A percentile compares a stretch with the other conserved stretches of the same genome.
Conservation (phyloP, 2,113 vertebrate genomes). For the Promerops cafer region DNA sequence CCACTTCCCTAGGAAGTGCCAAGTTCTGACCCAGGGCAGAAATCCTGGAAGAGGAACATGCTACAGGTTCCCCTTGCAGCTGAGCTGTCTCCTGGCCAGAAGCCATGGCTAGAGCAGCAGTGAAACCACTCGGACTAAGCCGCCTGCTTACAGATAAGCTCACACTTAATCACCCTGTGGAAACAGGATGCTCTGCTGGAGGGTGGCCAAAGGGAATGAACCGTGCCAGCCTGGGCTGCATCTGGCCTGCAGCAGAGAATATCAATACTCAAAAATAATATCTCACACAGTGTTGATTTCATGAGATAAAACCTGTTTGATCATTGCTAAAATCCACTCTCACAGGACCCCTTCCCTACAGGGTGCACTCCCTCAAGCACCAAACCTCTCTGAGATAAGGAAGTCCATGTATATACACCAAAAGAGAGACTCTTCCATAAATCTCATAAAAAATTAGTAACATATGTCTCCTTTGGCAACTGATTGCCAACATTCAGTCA, state of each 20-base stretch:
- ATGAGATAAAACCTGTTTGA: conserved; percentile 23
- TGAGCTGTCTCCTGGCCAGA: not conserved
- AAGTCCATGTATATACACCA: not conserved
- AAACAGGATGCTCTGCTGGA: conserved; percentile 50
- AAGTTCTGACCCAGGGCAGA: not conserved
- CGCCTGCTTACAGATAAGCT: not conserved
- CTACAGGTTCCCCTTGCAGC: not conserved
- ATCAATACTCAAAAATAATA: conserved; percentile 1
- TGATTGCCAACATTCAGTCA: not conserved
- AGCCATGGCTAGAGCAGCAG: not conserved
- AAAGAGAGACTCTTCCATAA: not conserved
- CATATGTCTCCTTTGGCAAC: not conserved
- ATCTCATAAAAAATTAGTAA: conserved; percentile 19
- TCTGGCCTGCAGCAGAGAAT: not conserved
- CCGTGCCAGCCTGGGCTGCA: conserved; percentile 1
- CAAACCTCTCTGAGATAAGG: conserved; percentile 6
- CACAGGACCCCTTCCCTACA: not conserved
- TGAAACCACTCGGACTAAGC: not conserved
- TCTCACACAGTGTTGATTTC: not conserved
- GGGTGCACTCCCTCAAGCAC: not conserved
- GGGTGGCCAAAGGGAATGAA: not conserved
- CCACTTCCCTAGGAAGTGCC: not conserved
- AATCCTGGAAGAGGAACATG: not conserved
- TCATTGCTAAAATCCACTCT: not conserved
- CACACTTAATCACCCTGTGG: not conserved